Evolutionary conservation across 2,113 vertebrate genomes (phyloP).

Genomic region (Psilopsiagon aymara): DNA sequence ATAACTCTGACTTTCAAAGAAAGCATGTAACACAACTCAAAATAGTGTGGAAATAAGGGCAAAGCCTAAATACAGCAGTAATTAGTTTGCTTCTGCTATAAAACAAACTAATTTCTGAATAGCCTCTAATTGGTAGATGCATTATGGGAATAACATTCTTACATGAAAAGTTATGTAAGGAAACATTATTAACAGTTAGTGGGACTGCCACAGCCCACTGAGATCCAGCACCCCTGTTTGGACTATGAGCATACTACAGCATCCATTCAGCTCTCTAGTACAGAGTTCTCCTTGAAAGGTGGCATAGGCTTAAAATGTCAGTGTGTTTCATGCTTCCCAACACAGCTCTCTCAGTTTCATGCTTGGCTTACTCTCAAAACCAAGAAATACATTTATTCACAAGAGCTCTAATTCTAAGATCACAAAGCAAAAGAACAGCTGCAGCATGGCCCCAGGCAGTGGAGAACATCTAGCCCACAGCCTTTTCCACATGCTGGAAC

Average conservation of each 20-base stretch:
- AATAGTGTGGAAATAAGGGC: background rate
- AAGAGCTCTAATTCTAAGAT: background rate
- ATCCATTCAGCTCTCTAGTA: rapidly evolving
- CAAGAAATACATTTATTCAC: background rate
- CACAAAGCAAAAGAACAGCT: rapidly evolving
- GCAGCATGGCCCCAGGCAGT: background rate
- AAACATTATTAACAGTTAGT: background rate
- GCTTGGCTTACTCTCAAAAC: background rate
- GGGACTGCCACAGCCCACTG: background rate
- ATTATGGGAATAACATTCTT: background rate
- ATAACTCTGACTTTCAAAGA: background rate
- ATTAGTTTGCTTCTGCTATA: slow-evolving; percentile 22
- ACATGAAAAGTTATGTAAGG: background rate
- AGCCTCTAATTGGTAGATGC: background rate
- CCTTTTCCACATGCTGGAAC: rapidly evolving
- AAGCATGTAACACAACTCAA: background rate
- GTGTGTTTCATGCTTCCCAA: background rate
- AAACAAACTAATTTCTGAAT: slow-evolving; percentile 17
- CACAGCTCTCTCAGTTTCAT: background rate
- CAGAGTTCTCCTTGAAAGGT: background rate
- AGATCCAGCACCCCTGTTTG: background rate
- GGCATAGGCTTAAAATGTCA: background rate
- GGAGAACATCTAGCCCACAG: background rate
- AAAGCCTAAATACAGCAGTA: background rate
- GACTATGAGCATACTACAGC: rapidly evolving